phyloP scores from a whole-genome alignment of 2,113 vertebrate genomes.

The Chaenocephalus aceratus region DNA sequence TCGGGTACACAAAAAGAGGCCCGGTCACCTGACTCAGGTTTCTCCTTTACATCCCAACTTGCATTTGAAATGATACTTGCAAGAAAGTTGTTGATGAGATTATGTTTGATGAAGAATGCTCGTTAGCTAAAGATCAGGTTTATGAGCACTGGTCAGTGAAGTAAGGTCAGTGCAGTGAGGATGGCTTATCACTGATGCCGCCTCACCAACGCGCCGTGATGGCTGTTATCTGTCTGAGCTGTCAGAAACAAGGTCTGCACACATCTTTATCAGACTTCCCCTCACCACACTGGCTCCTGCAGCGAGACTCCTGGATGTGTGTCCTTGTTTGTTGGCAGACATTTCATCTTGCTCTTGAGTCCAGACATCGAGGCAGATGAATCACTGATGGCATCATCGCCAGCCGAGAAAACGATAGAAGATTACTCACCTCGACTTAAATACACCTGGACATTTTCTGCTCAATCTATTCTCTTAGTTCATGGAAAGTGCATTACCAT shows the following conservation, averaged over 20 bases:
- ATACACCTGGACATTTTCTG: neutral
- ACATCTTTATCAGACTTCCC: constrained; percentile 65
- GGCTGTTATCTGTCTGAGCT: constrained; percentile 53
- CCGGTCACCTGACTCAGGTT: neutral
- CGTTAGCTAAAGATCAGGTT: neutral
- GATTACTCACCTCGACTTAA: neutral
- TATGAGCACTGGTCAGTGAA: neutral
- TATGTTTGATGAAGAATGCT: neutral
- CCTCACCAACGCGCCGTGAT: constrained; percentile 18
- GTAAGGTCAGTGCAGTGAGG: neutral
- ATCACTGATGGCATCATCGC: constrained; percentile 5
- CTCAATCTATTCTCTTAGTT: neutral
- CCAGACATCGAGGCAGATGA: constrained; percentile 22
- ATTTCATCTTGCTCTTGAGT: constrained; percentile 27
- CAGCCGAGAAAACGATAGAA: neutral
- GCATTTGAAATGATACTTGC: no score
- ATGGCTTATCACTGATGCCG: constrained; percentile 43
- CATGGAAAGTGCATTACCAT: neutral
- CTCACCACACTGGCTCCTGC: constrained; percentile 48
- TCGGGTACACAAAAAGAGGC: no score
- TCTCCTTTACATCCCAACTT: neutral
- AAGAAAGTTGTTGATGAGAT: no score
- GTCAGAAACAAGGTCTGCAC: constrained; percentile 61
- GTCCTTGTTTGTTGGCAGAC: constrained; percentile 26
- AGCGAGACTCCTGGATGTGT: neutral